phyloP scores from a whole-genome alignment of 1,140 invertebrate genomes.

The Atta colombica region DNA sequence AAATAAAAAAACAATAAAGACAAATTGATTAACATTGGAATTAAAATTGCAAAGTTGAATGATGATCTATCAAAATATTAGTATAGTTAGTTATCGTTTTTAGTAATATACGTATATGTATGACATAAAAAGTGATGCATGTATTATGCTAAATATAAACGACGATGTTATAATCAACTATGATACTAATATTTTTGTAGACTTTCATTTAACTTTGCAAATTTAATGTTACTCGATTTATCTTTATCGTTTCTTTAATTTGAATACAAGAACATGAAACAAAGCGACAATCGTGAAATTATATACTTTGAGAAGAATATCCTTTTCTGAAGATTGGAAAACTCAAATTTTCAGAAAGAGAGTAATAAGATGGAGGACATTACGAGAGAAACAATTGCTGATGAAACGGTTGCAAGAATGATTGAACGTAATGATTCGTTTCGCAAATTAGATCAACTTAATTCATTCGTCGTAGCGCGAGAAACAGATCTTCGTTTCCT shows the following conservation, averaged over 20 bases:
- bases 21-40: not conserved
- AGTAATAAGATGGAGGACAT: constrained; percentile 4
- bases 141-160: not conserved
- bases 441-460: constrained; percentile 36
- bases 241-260: not conserved
- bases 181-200: not conserved
- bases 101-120: no score
- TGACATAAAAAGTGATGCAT: no score
- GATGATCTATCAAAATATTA: not conserved
- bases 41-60: not conserved
- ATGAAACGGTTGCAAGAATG: constrained; percentile 6
- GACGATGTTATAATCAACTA: not conserved
- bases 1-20: not conserved
- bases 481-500: constrained; percentile 28
- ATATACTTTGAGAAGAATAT: not conserved
- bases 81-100: not conserved
- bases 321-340: constrained; percentile 34
- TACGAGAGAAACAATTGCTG: not conserved
- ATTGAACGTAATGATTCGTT: constrained; percentile 39
- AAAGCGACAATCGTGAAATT: not conserved
- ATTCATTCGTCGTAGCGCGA: not conserved
- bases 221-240: not conserved
- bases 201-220: not conserved
- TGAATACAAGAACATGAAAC: not conserved
- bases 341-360: not conserved